Conservation (phyloP, 2,113 vertebrate genomes). For the Oryzias celebensis region DNA sequence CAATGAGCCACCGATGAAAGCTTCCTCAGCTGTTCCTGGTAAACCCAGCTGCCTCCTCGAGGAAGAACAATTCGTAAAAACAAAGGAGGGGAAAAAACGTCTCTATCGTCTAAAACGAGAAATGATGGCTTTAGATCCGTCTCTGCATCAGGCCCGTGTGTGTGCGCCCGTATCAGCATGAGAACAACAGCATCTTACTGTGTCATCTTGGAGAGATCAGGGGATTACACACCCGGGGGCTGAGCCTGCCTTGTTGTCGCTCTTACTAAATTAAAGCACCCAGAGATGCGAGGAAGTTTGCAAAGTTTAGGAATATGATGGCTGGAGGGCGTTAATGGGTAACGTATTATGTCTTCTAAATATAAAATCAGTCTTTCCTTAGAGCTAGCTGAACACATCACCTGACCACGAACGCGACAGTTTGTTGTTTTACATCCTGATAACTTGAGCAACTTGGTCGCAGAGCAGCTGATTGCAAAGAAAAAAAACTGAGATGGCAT, state of each 20-base stretch:
- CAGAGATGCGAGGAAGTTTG: constrained; percentile 22
- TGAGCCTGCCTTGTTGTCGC: constrained; percentile 51
- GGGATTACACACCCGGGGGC: constrained; percentile 60
- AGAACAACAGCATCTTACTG: constrained; percentile 62
- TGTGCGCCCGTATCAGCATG: constrained; percentile 27
- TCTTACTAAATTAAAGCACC: constrained; percentile 36
- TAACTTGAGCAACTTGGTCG: constrained; percentile 20
- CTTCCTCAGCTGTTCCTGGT: constrained; percentile 36
- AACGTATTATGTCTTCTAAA: neutral
- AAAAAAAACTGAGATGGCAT: constrained; percentile 13
- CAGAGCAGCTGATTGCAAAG: constrained; percentile 18
- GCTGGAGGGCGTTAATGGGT: neutral
- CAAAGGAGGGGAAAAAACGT: constrained; percentile 5
- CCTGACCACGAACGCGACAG: constrained; percentile 16
- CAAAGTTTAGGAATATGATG: constrained; percentile 16
- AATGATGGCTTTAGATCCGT: constrained; percentile 3
- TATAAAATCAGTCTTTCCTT: neutral
- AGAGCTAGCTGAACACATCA: neutral
- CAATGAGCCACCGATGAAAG: constrained; percentile 63
- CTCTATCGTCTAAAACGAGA: neutral
- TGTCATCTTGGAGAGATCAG: constrained; percentile 64
- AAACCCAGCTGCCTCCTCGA: constrained; percentile 33
- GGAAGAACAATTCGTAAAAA: constrained; percentile 19
- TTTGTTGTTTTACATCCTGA: too few relatives aligned
- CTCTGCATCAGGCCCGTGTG: constrained; percentile 16